These are phyloP conservation scores for Fundulus diaphanus DNA, from an alignment of 2,797 vertebrate species.

Conservation along the genomic window DNA sequence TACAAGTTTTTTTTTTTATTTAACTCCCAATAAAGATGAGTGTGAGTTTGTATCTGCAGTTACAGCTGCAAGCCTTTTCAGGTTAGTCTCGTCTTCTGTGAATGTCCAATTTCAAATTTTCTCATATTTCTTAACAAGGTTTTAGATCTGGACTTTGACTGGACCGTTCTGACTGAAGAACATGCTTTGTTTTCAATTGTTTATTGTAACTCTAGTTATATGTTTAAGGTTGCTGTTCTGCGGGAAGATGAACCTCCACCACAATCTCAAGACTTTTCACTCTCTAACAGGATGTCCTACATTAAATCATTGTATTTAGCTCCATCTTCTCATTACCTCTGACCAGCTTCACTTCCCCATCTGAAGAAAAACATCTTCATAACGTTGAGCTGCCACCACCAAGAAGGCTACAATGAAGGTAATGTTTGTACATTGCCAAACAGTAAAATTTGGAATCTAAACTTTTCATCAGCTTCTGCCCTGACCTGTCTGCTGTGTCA, in stretches of 20 bases:
- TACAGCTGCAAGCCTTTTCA: not conserved
- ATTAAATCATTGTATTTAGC: not conserved
- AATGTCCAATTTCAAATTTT: not conserved
- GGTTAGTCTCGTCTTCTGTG: not conserved
- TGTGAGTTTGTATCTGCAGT: not conserved
- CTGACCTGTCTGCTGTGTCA: not conserved
- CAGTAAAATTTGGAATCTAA: not conserved
- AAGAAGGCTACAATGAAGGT: not conserved
- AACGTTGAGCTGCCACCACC: not conserved
- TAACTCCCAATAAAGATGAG: not conserved
- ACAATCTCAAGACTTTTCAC: not conserved
- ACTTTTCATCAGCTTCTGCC: not conserved
- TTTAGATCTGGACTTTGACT: not conserved
- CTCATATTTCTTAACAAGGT: not conserved
- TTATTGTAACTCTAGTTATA: not conserved
- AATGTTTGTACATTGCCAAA: not conserved
- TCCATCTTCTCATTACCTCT: not conserved
- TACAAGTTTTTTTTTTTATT: not conserved
- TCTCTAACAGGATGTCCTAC: not conserved
- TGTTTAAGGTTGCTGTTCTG: not conserved
- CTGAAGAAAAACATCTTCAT: not conserved
- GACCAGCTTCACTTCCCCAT: not conserved
- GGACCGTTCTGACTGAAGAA: not conserved
- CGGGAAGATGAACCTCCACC: not conserved
- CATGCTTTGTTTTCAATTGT: not conserved